Base-by-base conservation (phyloP, 2,113 vertebrate species). In the Zosterops lateralis region DNA sequence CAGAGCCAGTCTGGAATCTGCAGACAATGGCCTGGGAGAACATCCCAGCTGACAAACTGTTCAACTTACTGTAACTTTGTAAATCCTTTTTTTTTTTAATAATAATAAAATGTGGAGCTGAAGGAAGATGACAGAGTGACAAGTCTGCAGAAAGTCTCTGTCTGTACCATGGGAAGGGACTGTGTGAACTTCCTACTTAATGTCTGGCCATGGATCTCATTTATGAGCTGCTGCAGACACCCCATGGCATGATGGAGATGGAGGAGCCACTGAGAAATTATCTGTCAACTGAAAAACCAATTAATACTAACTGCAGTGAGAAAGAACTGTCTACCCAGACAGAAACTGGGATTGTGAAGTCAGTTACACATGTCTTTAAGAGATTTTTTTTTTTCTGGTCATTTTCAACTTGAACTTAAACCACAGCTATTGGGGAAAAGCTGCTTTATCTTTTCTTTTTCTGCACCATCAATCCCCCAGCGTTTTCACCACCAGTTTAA, bases 401-500 rank as follows among this genome's bases (percentile, higher is more conserved):
- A 83, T 95, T 96, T 95, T 83, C 75, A 88, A 66, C 62, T 82
- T 84, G 80, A 94, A 91, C 75, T 94, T 91, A 87, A 95, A 85
- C 85, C 79, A 66, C 82, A 92, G 72, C 70, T 92, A 91, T 73
- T 73, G 77, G 47, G 36, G 87, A 91, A 92, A 92, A 93, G 90
- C 87, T 93, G 94, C 86, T 91, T 85, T 72, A 84, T 95, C 93
- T 88, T 92, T 90, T 77, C 45, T 87, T 95, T 90, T 89, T 85
- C 94, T 95, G 91, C 90, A 68, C 75, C 84, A 92, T 95, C 87
- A 92, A 97, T 94, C 79, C 90, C 87, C 84, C 68, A 84, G 58
- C 36, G 19, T 95, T 95, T 95, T 95, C 93, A 95, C 56, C 84
- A 95, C 94, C 82, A 90, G 84, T 73, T 93, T 96, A 95, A 96